Percentiles rank a stretch among this genome's conserved stretches.
These are phyloP conservation scores for Sanderia malayensis DNA, from an alignment of 30 jellyfish, hydroid and myxozoan genomes.

Conservation along the genomic window DNA sequence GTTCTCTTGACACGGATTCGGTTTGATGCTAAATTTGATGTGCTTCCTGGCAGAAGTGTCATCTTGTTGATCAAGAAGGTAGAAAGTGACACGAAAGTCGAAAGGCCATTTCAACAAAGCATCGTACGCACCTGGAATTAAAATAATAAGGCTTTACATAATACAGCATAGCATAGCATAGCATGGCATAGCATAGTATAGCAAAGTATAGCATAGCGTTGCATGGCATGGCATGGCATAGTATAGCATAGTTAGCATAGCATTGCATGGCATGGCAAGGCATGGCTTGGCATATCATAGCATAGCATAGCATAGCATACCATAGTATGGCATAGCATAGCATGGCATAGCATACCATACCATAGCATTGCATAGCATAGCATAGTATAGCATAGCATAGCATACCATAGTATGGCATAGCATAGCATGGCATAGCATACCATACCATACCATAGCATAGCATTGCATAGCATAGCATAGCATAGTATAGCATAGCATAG, in stretches of 20 bases:
- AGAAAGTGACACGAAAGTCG: constrained; percentile 87
- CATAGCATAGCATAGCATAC: not conserved
- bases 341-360: not conserved
- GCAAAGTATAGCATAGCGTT: not conserved
- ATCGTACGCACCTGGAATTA: constrained; percentile 83
- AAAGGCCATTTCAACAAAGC: constrained; percentile 95
- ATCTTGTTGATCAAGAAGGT: constrained; percentile 83
- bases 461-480: not conserved
- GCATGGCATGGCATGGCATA: constrained; percentile 1
- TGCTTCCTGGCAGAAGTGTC: constrained; percentile 73
- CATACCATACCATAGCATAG: not conserved
- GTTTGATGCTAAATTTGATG: constrained; percentile 89
- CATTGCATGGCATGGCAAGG: not conserved
- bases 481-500: not conserved
- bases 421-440: not conserved
- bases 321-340: not conserved
- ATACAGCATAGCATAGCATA: not conserved
- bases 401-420: not conserved
- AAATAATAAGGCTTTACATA: not conserved
- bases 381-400: not conserved
- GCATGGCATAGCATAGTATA: not conserved
- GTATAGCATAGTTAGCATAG: not conserved
- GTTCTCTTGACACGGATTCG: constrained; percentile 94
- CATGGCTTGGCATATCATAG: not conserved
- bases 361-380: not conserved